These are phyloP conservation scores for Parnassius mnemosyne DNA, from an alignment of 2,888 invertebrate species.

Conservation along the genomic window DNA sequence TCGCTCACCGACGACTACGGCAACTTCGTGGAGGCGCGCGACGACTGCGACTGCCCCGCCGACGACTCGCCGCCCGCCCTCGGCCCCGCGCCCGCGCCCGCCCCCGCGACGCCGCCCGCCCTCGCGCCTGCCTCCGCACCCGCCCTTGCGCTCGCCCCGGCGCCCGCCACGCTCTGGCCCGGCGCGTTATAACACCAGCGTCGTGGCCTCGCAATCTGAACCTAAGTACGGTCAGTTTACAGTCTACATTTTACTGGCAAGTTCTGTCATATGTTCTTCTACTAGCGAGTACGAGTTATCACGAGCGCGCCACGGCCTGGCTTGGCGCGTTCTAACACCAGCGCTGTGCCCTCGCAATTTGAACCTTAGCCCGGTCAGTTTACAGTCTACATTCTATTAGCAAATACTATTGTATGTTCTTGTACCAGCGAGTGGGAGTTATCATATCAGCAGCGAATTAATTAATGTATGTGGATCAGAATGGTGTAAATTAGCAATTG, in stretches of 20 bases:
- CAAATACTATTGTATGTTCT: not conserved
- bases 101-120: slow-evolving; percentile 44
- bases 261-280: not conserved
- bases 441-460: no score
- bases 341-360: slow-evolving; percentile 12
- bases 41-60: slow-evolving; percentile 69
- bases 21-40: slow-evolving; percentile 71
- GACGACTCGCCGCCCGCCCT: slow-evolving; percentile 33
- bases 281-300: not conserved
- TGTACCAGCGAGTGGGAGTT: not conserved
- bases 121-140: slow-evolving; percentile 16
- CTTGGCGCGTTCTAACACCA: slow-evolving; percentile 34
- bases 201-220: slow-evolving; percentile 13
- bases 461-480: no score
- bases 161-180: slow-evolving; percentile 26
- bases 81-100: slow-evolving; percentile 30
- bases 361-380: slow-evolving; percentile 12
- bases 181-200: slow-evolving; percentile 35
- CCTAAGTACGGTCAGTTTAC: slow-evolving; percentile 11
- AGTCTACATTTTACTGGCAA: slow-evolving; percentile 10
- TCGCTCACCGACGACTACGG: slow-evolving; percentile 78
- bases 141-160: slow-evolving; percentile 16
- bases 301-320: slow-evolving; percentile 23
- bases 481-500: no score
- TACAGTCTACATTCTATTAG: slow-evolving; percentile 10